phyloP scores from a whole-genome alignment of 2,113 vertebrate species.

The Lucifuga dentata region DNA sequence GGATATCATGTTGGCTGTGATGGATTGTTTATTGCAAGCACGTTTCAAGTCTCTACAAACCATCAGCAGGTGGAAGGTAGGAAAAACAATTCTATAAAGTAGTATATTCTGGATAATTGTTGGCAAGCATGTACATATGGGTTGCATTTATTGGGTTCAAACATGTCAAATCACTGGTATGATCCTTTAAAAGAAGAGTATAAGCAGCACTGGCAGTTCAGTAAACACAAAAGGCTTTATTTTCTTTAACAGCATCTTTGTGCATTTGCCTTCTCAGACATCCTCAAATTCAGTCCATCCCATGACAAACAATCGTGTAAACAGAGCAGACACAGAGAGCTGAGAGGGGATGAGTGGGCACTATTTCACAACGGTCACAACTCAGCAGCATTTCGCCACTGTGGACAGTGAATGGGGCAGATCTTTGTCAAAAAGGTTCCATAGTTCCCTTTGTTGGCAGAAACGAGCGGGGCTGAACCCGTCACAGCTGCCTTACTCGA shows the following conservation, averaged over 20 bases:
- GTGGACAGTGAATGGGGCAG: not conserved
- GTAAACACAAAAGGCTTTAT: slow-evolving; percentile 24
- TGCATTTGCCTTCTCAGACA: slow-evolving; percentile 19
- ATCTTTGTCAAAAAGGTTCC: slow-evolving; percentile 25
- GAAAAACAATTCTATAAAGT: too few species aligned
- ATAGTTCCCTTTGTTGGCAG: slow-evolving; percentile 17
- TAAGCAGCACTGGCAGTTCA: slow-evolving; percentile 39
- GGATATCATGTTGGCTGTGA: too few species aligned
- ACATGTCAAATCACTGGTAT: too few species aligned
- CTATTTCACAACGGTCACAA: slow-evolving; percentile 39
- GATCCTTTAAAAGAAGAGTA: too few species aligned
- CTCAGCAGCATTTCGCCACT: slow-evolving; percentile 39
- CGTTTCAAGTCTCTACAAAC: too few species aligned
- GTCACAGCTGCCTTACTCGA: slow-evolving; percentile 30
- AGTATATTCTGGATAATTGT: too few species aligned
- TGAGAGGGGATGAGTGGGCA: slow-evolving; percentile 40
- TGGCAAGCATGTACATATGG: too few species aligned
- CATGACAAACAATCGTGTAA: slow-evolving; percentile 24
- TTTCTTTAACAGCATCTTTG: not conserved
- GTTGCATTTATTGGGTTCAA: too few species aligned
- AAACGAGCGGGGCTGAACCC: slow-evolving; percentile 42
- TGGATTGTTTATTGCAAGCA: too few species aligned
- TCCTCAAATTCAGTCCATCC: not conserved
- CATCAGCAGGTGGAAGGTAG: too few species aligned
- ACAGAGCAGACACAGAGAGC: not conserved